phyloP scores from a whole-genome alignment of 2,888 invertebrate genomes.

The Anoplius nigerrimus region DNA sequence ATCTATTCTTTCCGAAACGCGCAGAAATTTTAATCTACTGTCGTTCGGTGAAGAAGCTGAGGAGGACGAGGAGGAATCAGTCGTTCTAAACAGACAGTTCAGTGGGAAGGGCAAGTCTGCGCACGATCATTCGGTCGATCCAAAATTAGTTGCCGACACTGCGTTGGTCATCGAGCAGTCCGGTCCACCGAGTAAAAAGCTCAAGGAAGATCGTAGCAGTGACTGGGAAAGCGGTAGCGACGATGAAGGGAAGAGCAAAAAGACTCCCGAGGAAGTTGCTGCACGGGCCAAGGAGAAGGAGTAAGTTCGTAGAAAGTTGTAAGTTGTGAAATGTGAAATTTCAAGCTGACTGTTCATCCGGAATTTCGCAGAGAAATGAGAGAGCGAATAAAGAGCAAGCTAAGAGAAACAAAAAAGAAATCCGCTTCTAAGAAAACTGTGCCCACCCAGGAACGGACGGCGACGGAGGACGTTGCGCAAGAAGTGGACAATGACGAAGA shows the following conservation, averaged over 20 bases:
- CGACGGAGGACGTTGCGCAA: conserved; percentile 45
- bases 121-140: conserved; percentile 94
- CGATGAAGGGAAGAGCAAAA: conserved; percentile 52
- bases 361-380: conserved; percentile 58
- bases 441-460: neutral
- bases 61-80: conserved; percentile 92
- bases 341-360: too few relatives aligned
- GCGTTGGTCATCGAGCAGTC: conserved; percentile 74
- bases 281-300: conserved; percentile 68
- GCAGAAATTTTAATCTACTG: conserved; percentile 93
- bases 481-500: conserved; percentile 76
- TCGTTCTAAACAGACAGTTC: conserved; percentile 81
- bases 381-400: conserved; percentile 69
- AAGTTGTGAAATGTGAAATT: neutral
- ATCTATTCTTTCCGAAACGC: too few relatives aligned
- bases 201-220: conserved; percentile 49
- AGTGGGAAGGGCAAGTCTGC: conserved; percentile 94
- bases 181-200: conserved; percentile 56
- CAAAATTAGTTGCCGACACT: conserved; percentile 87
- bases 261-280: conserved; percentile 55
- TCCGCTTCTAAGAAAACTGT: conserved; percentile 26
- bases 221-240: conserved; percentile 59
- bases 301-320: conserved; percentile 35
- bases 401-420: conserved; percentile 59
- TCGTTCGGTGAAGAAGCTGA: conserved; percentile 98